Percentiles rank a stretch among this genome's conserved stretches.
Evolutionary conservation across 2,797 vertebrate genomes (phyloP).

Genomic region (Melanotaenia pygmaea): DNA sequence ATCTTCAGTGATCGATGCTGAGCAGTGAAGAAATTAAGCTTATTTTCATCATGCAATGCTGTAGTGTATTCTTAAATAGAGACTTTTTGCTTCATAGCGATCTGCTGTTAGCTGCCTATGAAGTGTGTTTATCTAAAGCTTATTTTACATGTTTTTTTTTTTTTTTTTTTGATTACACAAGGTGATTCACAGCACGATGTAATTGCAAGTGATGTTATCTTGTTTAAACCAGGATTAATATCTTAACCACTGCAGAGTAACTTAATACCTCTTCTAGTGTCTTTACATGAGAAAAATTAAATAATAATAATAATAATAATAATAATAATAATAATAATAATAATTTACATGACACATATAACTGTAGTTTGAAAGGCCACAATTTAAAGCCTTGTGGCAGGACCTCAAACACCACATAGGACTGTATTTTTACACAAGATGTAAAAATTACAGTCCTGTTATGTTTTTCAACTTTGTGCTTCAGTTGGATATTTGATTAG

Average conservation of each 20-base stretch:
- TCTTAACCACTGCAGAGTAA: background rate
- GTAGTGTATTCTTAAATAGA: conserved; percentile 22
- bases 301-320: background rate
- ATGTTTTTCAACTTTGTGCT: too few species aligned
- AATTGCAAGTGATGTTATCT: background rate
- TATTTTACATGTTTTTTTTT: background rate
- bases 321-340: too few species aligned
- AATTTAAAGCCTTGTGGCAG: background rate
- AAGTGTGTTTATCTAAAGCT: conserved; percentile 36
- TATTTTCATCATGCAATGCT: conserved; percentile 30
- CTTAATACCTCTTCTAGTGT: background rate
- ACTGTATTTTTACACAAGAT: too few species aligned
- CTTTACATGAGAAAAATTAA: background rate
- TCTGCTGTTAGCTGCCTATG: conserved; percentile 8
- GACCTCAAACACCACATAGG: too few species aligned
- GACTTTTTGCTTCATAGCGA: conserved; percentile 8
- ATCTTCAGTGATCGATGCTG: conserved; percentile 52
- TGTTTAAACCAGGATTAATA: conserved; percentile 10
- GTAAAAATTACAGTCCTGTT: background rate
- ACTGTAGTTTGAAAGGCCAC: background rate
- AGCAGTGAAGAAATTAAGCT: conserved; percentile 49
- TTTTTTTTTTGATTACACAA: conserved; percentile 25
- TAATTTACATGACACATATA: background rate
- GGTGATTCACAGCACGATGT: conserved; percentile 15
- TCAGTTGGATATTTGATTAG: too few species aligned